These are phyloP conservation scores for Platycercus adscitus DNA, from an alignment of 2,113 vertebrate species.

Conservation along the genomic window DNA sequence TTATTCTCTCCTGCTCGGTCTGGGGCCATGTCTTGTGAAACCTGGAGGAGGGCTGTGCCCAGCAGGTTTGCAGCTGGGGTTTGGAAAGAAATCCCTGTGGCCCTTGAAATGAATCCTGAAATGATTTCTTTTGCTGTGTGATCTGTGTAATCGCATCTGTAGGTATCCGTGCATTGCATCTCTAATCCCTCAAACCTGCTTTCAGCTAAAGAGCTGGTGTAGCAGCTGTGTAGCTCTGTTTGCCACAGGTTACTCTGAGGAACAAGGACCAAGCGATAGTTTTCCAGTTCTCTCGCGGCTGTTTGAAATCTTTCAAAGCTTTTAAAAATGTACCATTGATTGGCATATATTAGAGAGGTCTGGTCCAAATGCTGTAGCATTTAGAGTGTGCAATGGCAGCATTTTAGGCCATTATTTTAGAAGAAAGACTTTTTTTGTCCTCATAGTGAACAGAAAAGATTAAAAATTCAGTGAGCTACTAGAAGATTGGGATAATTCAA, in stretches of 20 bases:
- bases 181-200: not conserved
- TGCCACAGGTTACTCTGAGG: not conserved
- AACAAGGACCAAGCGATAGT: not conserved
- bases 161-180: not conserved
- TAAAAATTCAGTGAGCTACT: conserved; percentile 54
- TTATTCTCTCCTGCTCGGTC: not conserved
- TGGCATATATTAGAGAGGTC: not conserved
- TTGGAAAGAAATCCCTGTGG: not conserved
- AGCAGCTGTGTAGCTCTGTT: not conserved
- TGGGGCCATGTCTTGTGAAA: not conserved
- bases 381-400: conserved; percentile 5
- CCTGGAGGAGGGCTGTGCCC: not conserved
- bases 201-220: not conserved
- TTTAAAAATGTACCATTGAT: not conserved
- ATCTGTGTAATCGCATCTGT: not conserved
- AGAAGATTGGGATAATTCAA: conserved; percentile 48
- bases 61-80: not conserved
- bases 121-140: not conserved
- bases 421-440: conserved; percentile 42
- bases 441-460: conserved; percentile 44
- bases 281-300: not conserved
- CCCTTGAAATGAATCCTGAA: not conserved
- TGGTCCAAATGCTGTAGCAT: conserved; percentile 12
- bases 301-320: not conserved
- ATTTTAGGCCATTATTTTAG: conserved; percentile 55